phyloP scores from a whole-genome alignment of 2,113 vertebrate genomes.

The Hyperopisus bebe region DNA sequence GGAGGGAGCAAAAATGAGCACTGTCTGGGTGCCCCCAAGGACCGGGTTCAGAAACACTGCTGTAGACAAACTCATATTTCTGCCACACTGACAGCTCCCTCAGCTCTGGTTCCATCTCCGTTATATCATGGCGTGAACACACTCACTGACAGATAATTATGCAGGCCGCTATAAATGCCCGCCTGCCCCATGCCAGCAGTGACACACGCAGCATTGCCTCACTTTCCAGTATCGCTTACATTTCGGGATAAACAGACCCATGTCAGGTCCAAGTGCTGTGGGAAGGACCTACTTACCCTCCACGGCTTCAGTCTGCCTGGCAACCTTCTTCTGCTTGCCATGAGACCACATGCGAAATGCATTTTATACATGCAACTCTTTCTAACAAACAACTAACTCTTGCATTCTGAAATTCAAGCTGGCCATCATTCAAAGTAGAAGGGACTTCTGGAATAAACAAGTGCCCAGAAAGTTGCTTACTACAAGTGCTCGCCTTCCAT shows the following conservation, averaged over 20 bases:
- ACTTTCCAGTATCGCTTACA: not conserved
- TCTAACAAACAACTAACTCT: not conserved
- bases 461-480: not conserved
- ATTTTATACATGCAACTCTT: not conserved
- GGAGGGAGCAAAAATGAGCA: not conserved
- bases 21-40: not conserved
- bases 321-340: not conserved
- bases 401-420: not conserved
- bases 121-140: constrained; percentile 31
- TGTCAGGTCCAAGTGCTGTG: not conserved
- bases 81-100: constrained; percentile 17
- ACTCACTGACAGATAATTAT: constrained; percentile 47
- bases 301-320: not conserved
- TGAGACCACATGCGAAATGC: not conserved
- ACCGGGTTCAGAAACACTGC: not conserved
- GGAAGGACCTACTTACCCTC: not conserved
- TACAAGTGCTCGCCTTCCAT: not conserved
- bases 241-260: constrained; percentile 10
- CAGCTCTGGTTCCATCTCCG: constrained; percentile 20
- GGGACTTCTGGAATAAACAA: not conserved
- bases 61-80: constrained; percentile 32
- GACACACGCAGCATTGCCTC: not conserved
- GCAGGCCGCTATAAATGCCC: constrained; percentile 30
- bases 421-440: not conserved
- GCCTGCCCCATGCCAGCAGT: not conserved